Evolutionary conservation across 1,140 invertebrate species (phyloP), one percentile per base, ranked within the genome.

Genomic region (Alviniconcha marisindica): DNA sequence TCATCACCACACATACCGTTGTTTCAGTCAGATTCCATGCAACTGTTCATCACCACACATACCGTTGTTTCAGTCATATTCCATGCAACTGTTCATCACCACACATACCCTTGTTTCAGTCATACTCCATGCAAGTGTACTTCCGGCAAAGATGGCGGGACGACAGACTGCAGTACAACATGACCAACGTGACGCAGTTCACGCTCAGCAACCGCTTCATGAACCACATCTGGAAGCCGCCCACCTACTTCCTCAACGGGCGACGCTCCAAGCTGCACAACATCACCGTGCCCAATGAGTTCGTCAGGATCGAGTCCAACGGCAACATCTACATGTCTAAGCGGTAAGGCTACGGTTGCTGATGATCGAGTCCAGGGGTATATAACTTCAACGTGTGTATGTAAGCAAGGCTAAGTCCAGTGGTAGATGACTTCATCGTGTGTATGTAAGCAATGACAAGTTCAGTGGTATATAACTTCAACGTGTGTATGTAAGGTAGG

Each of bases 91-190:
- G n/a, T n/a, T n/a, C n/a, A n/a, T n/a, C n/a, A n/a, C n/a, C n/a
- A n/a, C n/a, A n/a, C n/a, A n/a, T n/a, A n/a, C n/a, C n/a, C n/a
- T n/a, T n/a, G n/a, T n/a, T n/a, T n/a, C 83, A 97, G 97, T 97
- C 97, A 1, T 99, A 98, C 90, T 98, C 97, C 4, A 98, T 99
- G 96, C 97, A 99, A 90, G 98, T 97, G 92, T 99, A 99, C 91
- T 98, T 99, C 91, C 95, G 98, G 14, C 95, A 95, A 88, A 90
- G 91, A 48, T 95, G 95, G 95, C 91, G 91, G 48, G 95, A 96
- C 91, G 89, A 92, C 5, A 90, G 95, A 51, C 92, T 94, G 18
- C 83, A 85, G 44, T 92, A 91, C 82, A 87, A 89, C 38, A 87
- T 90, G 31, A 82, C 86, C 60, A 87, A 92, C 54, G 90, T 93